Evolutionary conservation across 2,797 vertebrate species (phyloP).

Genomic region (Semaprochilodus insignis): DNA sequence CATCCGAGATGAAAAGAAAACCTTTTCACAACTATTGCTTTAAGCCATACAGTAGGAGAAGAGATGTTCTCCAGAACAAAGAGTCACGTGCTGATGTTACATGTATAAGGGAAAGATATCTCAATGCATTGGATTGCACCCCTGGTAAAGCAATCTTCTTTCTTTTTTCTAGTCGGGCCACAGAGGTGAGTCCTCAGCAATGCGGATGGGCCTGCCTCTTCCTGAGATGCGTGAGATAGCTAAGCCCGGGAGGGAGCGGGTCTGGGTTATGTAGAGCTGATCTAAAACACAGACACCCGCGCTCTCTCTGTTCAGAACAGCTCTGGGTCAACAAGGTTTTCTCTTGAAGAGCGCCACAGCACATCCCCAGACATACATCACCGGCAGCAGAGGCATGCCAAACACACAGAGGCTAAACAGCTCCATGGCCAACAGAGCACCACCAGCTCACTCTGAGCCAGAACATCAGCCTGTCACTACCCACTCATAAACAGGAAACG

Average conservation of each 20-base stretch:
- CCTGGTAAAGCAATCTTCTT: constrained; percentile 48
- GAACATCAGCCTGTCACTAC: constrained; percentile 41
- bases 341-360: constrained; percentile 55
- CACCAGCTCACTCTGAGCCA: constrained; percentile 50
- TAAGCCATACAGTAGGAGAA: background rate
- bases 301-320: constrained; percentile 40
- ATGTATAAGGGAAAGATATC: constrained; percentile 34
- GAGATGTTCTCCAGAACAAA: constrained; percentile 18
- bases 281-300: constrained; percentile 52
- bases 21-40: background rate
- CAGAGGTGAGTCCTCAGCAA: constrained; percentile 42
- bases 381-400: constrained; percentile 41
- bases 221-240: constrained; percentile 52
- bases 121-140: constrained; percentile 22
- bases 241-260: constrained; percentile 39
- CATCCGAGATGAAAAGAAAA: background rate
- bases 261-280: constrained; percentile 56
- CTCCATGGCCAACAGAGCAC: constrained; percentile 53
- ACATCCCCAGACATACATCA: constrained; percentile 60
- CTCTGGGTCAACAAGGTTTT: constrained; percentile 56
- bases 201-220: constrained; percentile 41
- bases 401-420: constrained; percentile 64
- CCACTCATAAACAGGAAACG: constrained; percentile 60
- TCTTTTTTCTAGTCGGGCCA: constrained; percentile 9
- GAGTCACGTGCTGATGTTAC: constrained; percentile 20